Conservation (phyloP, 2,113 vertebrate species). For the Drymodes brunneopygia region DNA sequence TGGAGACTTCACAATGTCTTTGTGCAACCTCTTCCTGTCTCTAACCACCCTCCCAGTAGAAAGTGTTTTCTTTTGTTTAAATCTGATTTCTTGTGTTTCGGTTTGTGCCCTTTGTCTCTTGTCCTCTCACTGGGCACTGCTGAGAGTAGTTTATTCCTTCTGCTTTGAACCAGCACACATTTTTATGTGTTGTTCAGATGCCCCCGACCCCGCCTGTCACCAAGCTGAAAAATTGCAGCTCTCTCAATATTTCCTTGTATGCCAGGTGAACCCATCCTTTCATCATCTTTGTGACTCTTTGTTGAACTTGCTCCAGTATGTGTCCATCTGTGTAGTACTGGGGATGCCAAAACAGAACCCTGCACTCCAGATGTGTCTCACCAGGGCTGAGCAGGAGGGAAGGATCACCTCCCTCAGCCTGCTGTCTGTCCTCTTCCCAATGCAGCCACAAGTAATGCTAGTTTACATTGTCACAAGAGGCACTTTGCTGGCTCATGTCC, state of each 20-base stretch:
- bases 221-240: not conserved
- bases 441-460: not conserved
- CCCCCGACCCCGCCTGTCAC: not conserved
- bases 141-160: not conserved
- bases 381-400: not conserved
- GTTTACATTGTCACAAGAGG: not conserved
- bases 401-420: not conserved
- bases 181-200: not conserved
- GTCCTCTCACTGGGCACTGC: not conserved
- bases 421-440: not conserved
- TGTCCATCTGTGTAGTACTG: not conserved
- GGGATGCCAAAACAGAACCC: not conserved
- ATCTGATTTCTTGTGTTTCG: rapidly evolving
- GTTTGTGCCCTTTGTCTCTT: not conserved
- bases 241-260: not conserved
- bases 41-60: not conserved
- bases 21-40: not conserved
- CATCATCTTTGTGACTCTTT: not conserved
- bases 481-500: not conserved
- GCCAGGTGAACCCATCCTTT: not conserved
- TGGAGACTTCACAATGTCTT: not conserved
- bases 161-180: not conserved
- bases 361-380: not conserved
- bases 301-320: not conserved
- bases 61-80: not conserved